Base-by-base conservation (phyloP, 2,797 vertebrate genomes). In the Serranus cabrilla region DNA sequence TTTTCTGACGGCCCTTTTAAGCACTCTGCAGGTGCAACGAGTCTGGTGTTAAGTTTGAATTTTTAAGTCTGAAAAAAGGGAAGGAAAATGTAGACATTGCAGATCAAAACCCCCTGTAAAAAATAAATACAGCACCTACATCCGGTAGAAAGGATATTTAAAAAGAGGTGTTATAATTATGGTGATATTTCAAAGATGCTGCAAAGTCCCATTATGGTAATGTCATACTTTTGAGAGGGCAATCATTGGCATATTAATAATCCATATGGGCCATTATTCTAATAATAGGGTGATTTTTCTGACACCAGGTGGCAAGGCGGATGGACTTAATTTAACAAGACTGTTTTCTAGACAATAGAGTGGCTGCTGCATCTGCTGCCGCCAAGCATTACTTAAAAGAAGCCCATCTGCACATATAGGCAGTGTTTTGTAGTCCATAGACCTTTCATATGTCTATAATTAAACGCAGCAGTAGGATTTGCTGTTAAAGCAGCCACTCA, bases 301-400 rank as follows among this genome's bases (percentile, higher is more conserved):
- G 87, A 61, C 71, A 87, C 89, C 91, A 91, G 91, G 89, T 93
- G 90, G 79, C 27, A 75, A 84, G 57, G 81, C 27, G 73, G 79
- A 76, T 63, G 72, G 82, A 86, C 81, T 81, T 82, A 84, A n/a
- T 87, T 89, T 75, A 82, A 62, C 56, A 60, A 63, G 71, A 83
- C 80, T 83, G 69, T 83, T 84, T 88, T 78, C 40, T 57, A 91
- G 83, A 92, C 89, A 92, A 93, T 88, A 77, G 89, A 88, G 70
- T 72, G 54, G 56, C 70, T 83, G 76, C 84, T 85, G 87, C 92
- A 89, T 90, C 84, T 91, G 91, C 77, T 87, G 8, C 78, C 77
- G 65, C 64, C 65, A 52, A 56, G 34, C 68, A 12, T 83, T 76
- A 76, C 80, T 76, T 89, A 54, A 80, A 91, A 90, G 78, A 81